These are phyloP conservation scores for Bucorvus abyssinicus DNA, from an alignment of 2,797 vertebrate species.

Conservation along the genomic window DNA sequence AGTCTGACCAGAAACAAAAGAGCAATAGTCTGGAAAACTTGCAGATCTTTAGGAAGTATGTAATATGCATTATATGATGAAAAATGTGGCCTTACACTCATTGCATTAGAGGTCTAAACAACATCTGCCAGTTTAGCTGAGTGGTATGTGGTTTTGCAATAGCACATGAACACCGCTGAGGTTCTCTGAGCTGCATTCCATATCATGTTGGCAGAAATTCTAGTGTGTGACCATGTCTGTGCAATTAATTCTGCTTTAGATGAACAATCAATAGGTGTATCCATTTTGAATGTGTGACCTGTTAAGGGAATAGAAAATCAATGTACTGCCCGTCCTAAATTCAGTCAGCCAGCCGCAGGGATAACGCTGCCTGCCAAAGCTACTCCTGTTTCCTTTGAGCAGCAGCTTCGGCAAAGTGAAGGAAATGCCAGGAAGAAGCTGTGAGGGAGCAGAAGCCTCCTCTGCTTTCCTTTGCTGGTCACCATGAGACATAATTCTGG, in stretches of 20 bases:
- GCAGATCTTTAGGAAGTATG: background rate
- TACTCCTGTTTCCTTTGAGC: background rate
- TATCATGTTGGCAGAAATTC: background rate
- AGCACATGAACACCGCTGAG: background rate
- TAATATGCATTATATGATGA: background rate
- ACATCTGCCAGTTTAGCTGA: background rate
- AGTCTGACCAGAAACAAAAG: background rate
- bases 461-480: background rate
- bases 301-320: conserved; percentile 17
- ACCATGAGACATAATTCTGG: background rate
- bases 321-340: background rate
- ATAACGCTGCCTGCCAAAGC: background rate
- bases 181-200: background rate
- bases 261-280: background rate
- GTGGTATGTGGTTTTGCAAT: background rate
- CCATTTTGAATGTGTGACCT: background rate
- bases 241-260: conserved; percentile 7
- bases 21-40: background rate
- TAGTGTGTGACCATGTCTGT: background rate
- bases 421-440: background rate
- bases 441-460: background rate
- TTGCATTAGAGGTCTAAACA: background rate
- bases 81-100: background rate
- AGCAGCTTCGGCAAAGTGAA: background rate
- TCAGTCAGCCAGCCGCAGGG: background rate